Conservation (phyloP, 2,797 vertebrate species). For the Onychomys torridus region DNA sequence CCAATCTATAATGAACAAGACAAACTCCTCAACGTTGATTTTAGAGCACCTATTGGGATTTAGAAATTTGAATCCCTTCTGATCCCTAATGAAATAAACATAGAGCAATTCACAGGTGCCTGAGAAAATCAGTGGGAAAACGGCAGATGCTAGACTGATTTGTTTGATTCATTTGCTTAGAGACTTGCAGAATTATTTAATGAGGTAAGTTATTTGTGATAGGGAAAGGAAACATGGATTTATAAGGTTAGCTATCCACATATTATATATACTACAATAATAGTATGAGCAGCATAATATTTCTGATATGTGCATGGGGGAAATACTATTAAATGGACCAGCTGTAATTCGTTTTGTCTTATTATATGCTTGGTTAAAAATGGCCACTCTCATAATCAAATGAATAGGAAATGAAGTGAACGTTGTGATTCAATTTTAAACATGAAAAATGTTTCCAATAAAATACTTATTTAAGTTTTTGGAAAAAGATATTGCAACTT, state of each 20-base stretch:
- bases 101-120: not conserved
- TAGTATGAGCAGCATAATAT: conserved; percentile 11
- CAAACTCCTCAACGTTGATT: not conserved
- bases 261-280: conserved; percentile 26
- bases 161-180: conserved; percentile 61
- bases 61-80: not conserved
- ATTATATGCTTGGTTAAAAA: conserved; percentile 75
- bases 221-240: conserved; percentile 20
- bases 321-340: conserved; percentile 59
- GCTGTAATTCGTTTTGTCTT: conserved; percentile 71
- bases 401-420: conserved; percentile 68
- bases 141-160: not conserved
- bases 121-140: not conserved
- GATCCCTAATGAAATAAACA: conserved; percentile 59
- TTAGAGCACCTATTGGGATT: not conserved
- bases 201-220: conserved; percentile 39
- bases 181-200: conserved; percentile 49
- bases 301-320: conserved; percentile 44
- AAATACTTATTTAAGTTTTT: conserved; percentile 68
- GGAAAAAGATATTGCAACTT: conserved; percentile 20
- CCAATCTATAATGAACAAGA: not conserved
- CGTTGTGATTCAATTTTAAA: conserved; percentile 66
- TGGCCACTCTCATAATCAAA: conserved; percentile 64
- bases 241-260: conserved; percentile 55
- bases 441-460: conserved; percentile 75